Evolutionary conservation across 2,113 vertebrate genomes (phyloP), one percentile per base, ranked within the genome.

Genomic region (Hyperoodon ampullatus): DNA sequence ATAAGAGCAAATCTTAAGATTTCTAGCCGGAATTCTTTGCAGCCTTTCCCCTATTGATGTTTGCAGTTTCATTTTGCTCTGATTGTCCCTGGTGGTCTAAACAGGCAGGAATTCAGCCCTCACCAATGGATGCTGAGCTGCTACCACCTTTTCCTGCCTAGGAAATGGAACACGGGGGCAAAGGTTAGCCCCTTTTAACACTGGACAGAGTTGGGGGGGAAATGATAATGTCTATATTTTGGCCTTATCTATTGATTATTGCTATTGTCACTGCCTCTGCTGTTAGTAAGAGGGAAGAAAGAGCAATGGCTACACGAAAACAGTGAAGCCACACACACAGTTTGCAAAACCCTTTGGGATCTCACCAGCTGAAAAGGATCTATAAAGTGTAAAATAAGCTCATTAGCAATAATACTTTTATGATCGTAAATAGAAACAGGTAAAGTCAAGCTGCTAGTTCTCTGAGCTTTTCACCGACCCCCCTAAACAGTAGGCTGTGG

Each of bases 21-120:
- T 98, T 98, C 95, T 95, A 92, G 61, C 93, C 96, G 68, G 75
- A 97, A 94, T 89, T 97, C 93, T 88, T 85, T 85, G 71, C 68
- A 87, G 81, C 66, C 95, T 88, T 71, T 66, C 58, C 28, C 70
- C n/a, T 92, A 44, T 96, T 97, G 94, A 96, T 0, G 1, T 95
- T 96, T 97, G 97, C 55, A 6, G 19, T 98, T 98, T 96, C 93
- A 95, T 78, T 97, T 98, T 95, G 90, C 47, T 97, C 78, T 98
- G 96, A 97, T 98, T 98, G 98, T 98, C 98, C 95, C 97, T 24
- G 0, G 58, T 86, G 94, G 97, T 98, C 66, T 94, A 89, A 97
- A 97, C 3, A 94, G 60, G 88, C 90, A 98, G 92, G 93, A 97
- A 96, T 1, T 53, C 72, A 53, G 85, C 94, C 97, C 95, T 92